Base-by-base conservation (phyloP, 2,113 vertebrate species). In the Caracal caracal region DNA sequence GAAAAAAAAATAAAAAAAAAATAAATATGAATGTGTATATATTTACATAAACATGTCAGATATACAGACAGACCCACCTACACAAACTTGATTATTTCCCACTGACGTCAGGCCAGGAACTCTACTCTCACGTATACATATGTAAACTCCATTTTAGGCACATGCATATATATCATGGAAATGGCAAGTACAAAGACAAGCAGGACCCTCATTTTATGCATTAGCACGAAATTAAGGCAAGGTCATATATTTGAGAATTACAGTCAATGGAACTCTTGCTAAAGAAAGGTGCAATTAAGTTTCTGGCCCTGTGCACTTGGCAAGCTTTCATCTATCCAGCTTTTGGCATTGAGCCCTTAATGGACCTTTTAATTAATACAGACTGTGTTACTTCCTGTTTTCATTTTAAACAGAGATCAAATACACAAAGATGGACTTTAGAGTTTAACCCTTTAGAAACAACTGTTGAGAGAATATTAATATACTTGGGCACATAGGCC, bases 151-250 rank as follows among this genome's bases (percentile, higher is more conserved):
- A 80, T 16, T 17, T 82, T 51, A 89, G 3, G 35, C 13, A 43
- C 1, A 10, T 51, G 15, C 7, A 43, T 40, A 66, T 66, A 63
- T 83, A 63, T 84, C n/a, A 90, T 20, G 30, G 0, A 90, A 92
- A 75, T n/a, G 17, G 43, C 49, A 93, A 94, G 30, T 22, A 37
- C 12, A 76, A 92, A 94, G 47, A 82, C 17, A 94, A 78, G n/a
- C 4, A 88, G 20, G 33, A 61, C 6, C 9, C 19, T 85, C 24
- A 86, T 65, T 94, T 84, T 93, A 94, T 75, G 12, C 51, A 90
- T 96, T 93, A 97, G 80, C 20, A 94, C 63, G 96, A 96, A 96
- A 97, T 90, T 95, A 88, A 96, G 17, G 22, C 71, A 96, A 96
- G 63, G 96, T 86, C 56, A 86, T 75, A 71, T 80, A 79, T 88